These are phyloP conservation scores for Epicauta chinensis DNA, from an alignment of 1,140 invertebrate genomes.

Conservation along the genomic window DNA sequence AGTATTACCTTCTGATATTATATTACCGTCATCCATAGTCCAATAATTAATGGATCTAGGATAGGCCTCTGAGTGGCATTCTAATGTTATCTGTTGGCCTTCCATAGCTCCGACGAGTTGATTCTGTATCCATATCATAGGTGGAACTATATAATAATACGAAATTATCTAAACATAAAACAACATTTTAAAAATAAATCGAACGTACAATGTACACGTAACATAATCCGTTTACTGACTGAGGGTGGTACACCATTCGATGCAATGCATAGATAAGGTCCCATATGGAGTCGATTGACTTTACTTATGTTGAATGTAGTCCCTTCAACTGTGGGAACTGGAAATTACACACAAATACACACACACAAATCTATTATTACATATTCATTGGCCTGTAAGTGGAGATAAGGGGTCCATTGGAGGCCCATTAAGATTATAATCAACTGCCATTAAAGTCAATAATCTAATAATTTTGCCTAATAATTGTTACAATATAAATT, in stretches of 20 bases:
- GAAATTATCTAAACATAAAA: not conserved
- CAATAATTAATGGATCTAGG: slow-evolving; percentile 83
- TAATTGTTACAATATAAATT: slow-evolving; percentile 2
- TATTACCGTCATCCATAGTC: slow-evolving; percentile 70
- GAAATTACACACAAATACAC: slow-evolving; percentile 5
- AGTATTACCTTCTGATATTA: slow-evolving; percentile 68
- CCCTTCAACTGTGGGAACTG: slow-evolving; percentile 41
- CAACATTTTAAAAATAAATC: not conserved
- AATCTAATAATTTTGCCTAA: no score
- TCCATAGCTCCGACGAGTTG: slow-evolving; percentile 72
- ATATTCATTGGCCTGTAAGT: slow-evolving; percentile 11
- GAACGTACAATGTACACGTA: slow-evolving; percentile 70
- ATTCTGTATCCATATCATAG: slow-evolving; percentile 80
- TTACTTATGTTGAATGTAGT: slow-evolving; percentile 42
- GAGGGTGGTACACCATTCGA: slow-evolving; percentile 76
- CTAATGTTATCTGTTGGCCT: slow-evolving; percentile 66
- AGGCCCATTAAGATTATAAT: slow-evolving; percentile 12
- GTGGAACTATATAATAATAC: slow-evolving; percentile 58
- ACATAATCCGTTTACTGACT: slow-evolving; percentile 68
- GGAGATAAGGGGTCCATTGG: slow-evolving; percentile 5
- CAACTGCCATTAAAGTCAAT: not conserved
- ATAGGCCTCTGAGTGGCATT: slow-evolving; percentile 81
- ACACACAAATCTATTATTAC: slow-evolving; percentile 4
- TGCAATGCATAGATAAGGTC: slow-evolving; percentile 47
- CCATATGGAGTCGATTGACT: slow-evolving; percentile 42